A percentile compares a stretch with the other conserved stretches of the same genome.
phyloP scores from a whole-genome alignment of 2,113 vertebrate genomes.

The Oreochromis tanganicae region DNA sequence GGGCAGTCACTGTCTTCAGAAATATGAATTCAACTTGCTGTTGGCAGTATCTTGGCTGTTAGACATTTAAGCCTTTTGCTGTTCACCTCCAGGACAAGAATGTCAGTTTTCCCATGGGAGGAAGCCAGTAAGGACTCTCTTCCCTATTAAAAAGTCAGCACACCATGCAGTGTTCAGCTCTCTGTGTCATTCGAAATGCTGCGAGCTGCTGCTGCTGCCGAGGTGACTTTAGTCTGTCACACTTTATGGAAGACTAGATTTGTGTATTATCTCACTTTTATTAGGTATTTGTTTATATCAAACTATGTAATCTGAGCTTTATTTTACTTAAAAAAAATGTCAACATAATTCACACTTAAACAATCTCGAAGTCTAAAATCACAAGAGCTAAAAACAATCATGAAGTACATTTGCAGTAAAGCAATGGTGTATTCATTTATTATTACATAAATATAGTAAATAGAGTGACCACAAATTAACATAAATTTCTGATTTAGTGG shows the following conservation, averaged over 20 bases:
- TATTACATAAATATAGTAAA: background rate
- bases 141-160: background rate
- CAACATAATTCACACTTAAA: background rate
- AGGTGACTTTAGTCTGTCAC: slow-evolving; percentile 5
- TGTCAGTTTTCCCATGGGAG: slow-evolving; percentile 1
- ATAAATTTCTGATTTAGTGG: background rate
- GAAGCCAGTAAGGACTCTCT: background rate
- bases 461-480: background rate
- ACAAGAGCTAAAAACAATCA: background rate
- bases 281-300: background rate
- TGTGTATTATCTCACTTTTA: background rate
- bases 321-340: background rate
- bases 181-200: background rate
- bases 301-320: background rate
- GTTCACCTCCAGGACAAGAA: slow-evolving; percentile 33
- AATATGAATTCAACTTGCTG: slow-evolving; percentile 20
- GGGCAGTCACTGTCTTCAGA: slow-evolving; percentile 31
- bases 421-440: background rate
- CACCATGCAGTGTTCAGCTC: background rate
- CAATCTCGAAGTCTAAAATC: background rate
- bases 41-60: slow-evolving; percentile 4
- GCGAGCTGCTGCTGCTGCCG: background rate
- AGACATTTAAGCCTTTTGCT: slow-evolving; percentile 9
- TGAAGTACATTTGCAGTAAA: background rate
- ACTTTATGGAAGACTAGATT: background rate